These are phyloP conservation scores for Gadus chalcogrammus DNA, from an alignment of 2,113 vertebrate genomes.

Conservation along the genomic window DNA sequence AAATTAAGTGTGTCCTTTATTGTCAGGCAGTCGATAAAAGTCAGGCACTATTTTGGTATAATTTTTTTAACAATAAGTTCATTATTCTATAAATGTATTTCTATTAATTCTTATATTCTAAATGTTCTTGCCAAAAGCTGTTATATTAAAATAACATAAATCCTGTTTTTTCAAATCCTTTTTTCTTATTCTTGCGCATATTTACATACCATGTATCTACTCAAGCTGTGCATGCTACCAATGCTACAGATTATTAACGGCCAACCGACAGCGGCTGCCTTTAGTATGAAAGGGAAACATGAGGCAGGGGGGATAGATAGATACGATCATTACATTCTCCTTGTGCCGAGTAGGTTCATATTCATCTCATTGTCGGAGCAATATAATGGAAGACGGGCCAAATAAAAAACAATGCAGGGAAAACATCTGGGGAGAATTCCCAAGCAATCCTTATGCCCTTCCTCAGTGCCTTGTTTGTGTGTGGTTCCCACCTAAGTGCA, in stretches of 20 bases:
- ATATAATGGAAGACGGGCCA: neutral
- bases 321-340: neutral
- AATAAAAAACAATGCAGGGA: neutral
- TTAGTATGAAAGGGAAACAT: neutral
- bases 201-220: neutral
- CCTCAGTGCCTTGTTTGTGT: too few species aligned
- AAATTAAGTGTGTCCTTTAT: too few species aligned
- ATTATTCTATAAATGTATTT: too few species aligned
- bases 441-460: too few species aligned
- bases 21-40: too few species aligned
- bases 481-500: too few species aligned
- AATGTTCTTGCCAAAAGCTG: too few species aligned
- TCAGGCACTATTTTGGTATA: too few species aligned
- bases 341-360: neutral
- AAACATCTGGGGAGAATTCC: too few species aligned
- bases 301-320: neutral
- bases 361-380: neutral
- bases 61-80: too few species aligned
- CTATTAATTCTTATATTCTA: too few species aligned
- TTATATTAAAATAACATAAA: too few species aligned
- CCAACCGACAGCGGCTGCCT: neutral
- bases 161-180: neutral
- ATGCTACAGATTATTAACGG: slow-evolving; percentile 15
- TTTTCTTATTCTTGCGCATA: neutral
- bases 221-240: slow-evolving; percentile 21